Evolutionary conservation across 2,888 invertebrate genomes (phyloP).

Genomic region (Mycogona germanica): DNA sequence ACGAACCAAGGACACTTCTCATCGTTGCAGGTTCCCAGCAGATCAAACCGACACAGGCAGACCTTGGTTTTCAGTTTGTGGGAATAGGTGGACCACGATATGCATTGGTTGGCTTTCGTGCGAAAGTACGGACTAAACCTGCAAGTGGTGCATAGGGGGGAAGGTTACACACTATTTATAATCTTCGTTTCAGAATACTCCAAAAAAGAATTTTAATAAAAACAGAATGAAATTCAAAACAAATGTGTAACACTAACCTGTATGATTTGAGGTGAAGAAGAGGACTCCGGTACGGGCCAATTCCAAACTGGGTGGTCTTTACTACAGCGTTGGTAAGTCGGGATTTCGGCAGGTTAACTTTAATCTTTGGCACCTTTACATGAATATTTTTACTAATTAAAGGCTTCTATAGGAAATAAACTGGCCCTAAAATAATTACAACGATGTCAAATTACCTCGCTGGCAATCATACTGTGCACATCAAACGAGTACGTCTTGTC

Average conservation of each 20-base stretch:
- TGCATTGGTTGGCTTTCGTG: conserved; percentile 12
- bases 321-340: no score
- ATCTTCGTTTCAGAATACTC: not conserved
- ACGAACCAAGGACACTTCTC: conserved; percentile 21
- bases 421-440: not conserved
- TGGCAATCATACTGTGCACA: conserved; percentile 1
- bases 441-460: not conserved
- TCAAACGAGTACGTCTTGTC: conserved; percentile 1
- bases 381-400: not conserved
- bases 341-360: not conserved
- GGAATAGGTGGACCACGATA: conserved; percentile 16
- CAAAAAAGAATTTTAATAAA: not conserved
- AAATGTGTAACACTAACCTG: no score
- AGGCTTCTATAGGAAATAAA: not conserved
- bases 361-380: not conserved
- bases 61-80: conserved; percentile 20
- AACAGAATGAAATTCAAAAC: not conserved
- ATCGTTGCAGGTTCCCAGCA: conserved; percentile 25
- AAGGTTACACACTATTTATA: not conserved
- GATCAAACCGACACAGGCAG: conserved; percentile 23
- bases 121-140: conserved; percentile 19
- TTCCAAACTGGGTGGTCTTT: no score
- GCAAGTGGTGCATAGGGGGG: not conserved
- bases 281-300: conserved; percentile 12
- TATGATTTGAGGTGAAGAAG: conserved; percentile 11